These are phyloP conservation scores for Nemapogon koenigi DNA, from an alignment of 2,888 invertebrate genomes.

Conservation along the genomic window DNA sequence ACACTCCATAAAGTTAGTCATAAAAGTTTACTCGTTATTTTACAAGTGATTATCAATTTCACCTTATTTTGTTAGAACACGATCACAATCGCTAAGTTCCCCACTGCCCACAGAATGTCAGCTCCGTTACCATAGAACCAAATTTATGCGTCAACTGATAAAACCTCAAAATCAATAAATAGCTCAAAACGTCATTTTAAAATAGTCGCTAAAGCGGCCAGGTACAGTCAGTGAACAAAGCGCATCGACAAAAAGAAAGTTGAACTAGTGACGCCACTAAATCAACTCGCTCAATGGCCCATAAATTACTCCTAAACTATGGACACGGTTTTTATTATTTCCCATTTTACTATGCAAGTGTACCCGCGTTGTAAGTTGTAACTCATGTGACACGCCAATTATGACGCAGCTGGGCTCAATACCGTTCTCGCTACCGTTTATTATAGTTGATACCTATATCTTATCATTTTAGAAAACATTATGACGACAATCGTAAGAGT, in stretches of 20 bases:
- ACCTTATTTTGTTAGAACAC: no score
- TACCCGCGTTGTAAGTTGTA: conserved; percentile 4
- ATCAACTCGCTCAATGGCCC: conserved; percentile 30
- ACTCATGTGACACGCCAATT: conserved; percentile 23
- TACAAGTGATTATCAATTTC: no score
- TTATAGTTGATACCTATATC: no score
- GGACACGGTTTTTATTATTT: conserved; percentile 29
- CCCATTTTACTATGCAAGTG: conserved; percentile 8
- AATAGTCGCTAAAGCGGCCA: conserved; percentile 1
- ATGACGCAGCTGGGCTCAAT: conserved; percentile 26
- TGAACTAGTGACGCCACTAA: conserved; percentile 24
- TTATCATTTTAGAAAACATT: no score
- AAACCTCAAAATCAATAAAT: neutral
- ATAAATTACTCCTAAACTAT: conserved; percentile 48
- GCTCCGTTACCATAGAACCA: no score
- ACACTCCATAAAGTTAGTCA: no score
- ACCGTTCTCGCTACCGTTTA: no score
- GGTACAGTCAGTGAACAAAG: conserved; percentile 11
- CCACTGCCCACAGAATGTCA: no score
- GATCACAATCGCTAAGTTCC: no score
- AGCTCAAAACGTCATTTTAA: neutral
- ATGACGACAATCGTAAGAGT: no score
- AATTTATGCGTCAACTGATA: no score
- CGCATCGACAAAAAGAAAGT: conserved; percentile 23
- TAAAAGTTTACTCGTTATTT: no score